These are phyloP conservation scores for Illadopsis cleaveri DNA, from an alignment of 2,113 vertebrate genomes.

Conservation along the genomic window DNA sequence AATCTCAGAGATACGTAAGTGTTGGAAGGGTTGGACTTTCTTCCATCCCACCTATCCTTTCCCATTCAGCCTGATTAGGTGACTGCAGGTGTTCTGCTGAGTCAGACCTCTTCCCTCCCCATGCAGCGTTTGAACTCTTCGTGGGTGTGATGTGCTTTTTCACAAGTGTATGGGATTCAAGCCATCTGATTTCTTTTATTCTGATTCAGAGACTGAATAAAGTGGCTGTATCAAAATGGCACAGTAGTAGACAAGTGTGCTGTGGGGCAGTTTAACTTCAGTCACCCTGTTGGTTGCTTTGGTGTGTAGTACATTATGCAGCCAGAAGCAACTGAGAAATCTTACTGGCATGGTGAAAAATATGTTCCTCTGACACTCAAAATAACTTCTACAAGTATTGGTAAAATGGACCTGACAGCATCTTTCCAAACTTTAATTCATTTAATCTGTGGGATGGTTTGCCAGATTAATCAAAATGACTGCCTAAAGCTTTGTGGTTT, in stretches of 20 bases:
- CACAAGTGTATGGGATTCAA: not conserved
- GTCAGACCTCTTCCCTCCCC: not conserved
- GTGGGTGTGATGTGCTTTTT: not conserved
- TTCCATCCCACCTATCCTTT: not conserved
- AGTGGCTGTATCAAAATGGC: not conserved
- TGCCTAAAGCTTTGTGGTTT: not conserved
- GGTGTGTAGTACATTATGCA: not conserved
- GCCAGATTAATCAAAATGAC: not conserved
- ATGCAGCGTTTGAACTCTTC: not conserved
- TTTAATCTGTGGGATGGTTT: not conserved
- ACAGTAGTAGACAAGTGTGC: not conserved
- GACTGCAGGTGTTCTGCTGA: not conserved
- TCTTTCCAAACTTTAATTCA: not conserved
- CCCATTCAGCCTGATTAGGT: rapidly evolving
- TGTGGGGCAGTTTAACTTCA: not conserved
- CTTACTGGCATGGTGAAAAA: not conserved
- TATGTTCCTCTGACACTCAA: not conserved
- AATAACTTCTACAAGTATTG: not conserved
- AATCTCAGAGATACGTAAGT: rapidly evolving
- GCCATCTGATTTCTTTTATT: not conserved
- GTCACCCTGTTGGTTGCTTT: not conserved
- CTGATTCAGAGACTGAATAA: not conserved
- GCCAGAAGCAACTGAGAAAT: not conserved
- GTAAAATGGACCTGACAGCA: not conserved
- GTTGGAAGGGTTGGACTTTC: not conserved